Evolutionary conservation across 2,888 invertebrate genomes (phyloP).

Genomic region (Dendrolimus houi): DNA sequence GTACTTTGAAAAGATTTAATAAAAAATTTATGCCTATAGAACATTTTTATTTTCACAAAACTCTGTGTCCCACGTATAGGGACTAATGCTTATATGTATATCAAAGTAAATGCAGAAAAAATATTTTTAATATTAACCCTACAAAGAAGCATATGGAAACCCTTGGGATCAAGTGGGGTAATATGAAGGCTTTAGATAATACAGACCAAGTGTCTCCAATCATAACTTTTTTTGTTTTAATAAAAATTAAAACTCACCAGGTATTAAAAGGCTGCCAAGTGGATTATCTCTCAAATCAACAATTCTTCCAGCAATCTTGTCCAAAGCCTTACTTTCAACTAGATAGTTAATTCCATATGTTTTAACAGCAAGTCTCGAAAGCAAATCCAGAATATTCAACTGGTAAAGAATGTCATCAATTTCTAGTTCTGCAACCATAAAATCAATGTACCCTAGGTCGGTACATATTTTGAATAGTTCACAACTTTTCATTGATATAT

Average conservation of each 20-base stretch:
- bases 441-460: conserved; percentile 78
- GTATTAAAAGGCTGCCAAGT: conserved; percentile 79
- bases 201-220: too few relatives aligned
- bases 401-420: conserved; percentile 85
- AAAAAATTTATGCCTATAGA: too few relatives aligned
- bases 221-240: too few relatives aligned
- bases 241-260: conserved; percentile 63
- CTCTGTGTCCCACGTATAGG: too few relatives aligned
- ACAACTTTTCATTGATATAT: conserved; percentile 78
- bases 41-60: too few relatives aligned
- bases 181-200: too few relatives aligned
- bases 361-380: conserved; percentile 82
- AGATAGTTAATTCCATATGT: conserved; percentile 85
- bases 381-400: conserved; percentile 86
- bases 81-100: too few relatives aligned
- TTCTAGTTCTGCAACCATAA: conserved; percentile 80
- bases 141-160: too few relatives aligned
- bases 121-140: too few relatives aligned
- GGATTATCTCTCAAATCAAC: conserved; percentile 77
- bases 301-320: conserved; percentile 78
- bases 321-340: conserved; percentile 80
- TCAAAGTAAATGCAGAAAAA: too few relatives aligned
- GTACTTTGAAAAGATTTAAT: too few relatives aligned
- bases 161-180: too few relatives aligned
- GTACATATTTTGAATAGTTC: conserved; percentile 76